Conservation (phyloP, 2,113 vertebrate species). For the Ctenodactylus gundi region DNA sequence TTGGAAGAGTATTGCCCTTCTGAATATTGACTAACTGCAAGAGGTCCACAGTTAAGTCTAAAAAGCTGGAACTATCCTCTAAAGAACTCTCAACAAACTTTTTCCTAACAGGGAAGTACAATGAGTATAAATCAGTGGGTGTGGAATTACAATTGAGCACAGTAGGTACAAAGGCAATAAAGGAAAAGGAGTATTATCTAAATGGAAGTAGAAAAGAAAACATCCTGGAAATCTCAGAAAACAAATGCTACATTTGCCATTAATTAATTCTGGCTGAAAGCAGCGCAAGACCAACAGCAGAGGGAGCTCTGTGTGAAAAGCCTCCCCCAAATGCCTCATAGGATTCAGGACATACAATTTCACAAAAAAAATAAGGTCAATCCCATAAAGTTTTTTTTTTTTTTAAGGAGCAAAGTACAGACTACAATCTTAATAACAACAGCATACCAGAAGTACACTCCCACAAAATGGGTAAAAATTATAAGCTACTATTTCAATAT, state of each 20-base stretch:
- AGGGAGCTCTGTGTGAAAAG: background rate
- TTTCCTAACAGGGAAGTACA: background rate
- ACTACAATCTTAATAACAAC: slow-evolving; percentile 30
- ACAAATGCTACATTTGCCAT: background rate
- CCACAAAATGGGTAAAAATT: slow-evolving; percentile 18
- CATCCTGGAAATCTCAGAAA: slow-evolving; percentile 9
- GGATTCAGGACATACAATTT: background rate
- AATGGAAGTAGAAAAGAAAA: background rate
- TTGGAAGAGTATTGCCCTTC: background rate
- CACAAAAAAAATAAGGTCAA: slow-evolving; percentile 27
- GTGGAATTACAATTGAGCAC: background rate
- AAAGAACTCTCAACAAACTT: background rate
- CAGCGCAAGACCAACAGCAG: background rate
- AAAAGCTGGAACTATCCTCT: background rate
- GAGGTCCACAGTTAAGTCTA: background rate
- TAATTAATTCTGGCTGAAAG: background rate
- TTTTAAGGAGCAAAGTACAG: background rate
- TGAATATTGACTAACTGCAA: background rate
- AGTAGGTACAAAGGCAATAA: background rate
- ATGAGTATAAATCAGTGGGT: background rate
- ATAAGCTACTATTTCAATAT: slow-evolving; percentile 42
- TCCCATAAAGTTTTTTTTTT: background rate
- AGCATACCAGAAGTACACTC: background rate
- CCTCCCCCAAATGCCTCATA: background rate
- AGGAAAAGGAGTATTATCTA: background rate